These are phyloP conservation scores for Ursus arctos DNA, from an alignment of 2,113 vertebrate genomes.

Conservation along the genomic window DNA sequence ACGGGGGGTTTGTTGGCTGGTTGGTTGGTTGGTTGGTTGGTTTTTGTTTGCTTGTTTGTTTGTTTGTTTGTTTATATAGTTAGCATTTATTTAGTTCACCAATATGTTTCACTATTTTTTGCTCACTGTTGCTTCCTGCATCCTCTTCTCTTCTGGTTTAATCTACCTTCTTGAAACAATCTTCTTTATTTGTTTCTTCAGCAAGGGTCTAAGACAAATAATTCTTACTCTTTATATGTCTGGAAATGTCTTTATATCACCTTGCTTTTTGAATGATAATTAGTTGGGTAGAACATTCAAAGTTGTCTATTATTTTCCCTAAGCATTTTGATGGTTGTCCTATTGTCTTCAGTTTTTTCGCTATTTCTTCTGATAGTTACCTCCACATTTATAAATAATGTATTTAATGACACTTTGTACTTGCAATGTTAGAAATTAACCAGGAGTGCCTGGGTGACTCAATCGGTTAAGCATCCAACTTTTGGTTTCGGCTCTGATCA, in stretches of 20 bases:
- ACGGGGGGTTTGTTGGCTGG: too few species aligned
- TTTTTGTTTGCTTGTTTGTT: neutral
- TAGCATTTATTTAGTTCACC: neutral
- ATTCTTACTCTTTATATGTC: neutral
- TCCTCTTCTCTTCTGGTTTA: neutral
- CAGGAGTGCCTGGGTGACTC: neutral
- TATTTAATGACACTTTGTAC: neutral
- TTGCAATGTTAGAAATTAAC: slow-evolving; percentile 48
- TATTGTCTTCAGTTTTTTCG: neutral
- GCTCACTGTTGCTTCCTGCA: neutral
- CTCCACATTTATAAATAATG: neutral
- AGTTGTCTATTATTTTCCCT: neutral
- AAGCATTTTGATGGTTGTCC: neutral
- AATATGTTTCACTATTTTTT: neutral
- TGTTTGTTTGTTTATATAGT: neutral
- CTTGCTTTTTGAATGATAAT: slow-evolving; percentile 38
- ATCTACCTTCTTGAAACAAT: neutral
- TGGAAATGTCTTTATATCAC: neutral
- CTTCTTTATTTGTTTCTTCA: slow-evolving; percentile 11
- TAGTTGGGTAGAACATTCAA: slow-evolving; percentile 14
- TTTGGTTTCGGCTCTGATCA: neutral
- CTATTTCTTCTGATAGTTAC: neutral
- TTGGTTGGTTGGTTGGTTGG: neutral
- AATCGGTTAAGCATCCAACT: neutral
- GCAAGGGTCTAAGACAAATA: neutral